Base-by-base conservation (phyloP, 1,140 invertebrate genomes). In the Panagrolaimus sp. region DNA sequence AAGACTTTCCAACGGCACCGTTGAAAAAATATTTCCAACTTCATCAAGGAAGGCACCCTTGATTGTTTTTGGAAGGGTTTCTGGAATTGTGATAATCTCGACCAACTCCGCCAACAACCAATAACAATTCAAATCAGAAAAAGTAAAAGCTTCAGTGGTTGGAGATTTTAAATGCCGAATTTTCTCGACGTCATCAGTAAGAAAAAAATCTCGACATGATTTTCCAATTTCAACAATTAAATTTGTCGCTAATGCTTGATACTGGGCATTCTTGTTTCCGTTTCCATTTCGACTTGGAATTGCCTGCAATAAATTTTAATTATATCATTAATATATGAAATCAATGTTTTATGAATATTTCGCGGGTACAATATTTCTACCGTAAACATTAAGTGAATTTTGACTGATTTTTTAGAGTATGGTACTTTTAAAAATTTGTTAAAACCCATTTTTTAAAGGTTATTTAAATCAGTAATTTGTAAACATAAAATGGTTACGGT, bases 101-200 rank as follows among this genome's bases (percentile, higher is more conserved):
- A 76, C 68, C 43, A 78, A 63, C 28, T 79, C 77, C 10, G 78
- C 71, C 12, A 78, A 47, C 46, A 81, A 78, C 76, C 76, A 78
- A 65, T 75, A 72, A 38, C 78, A 80, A 43, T 81, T 81, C 5
- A 78, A 65, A 6, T 70, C 71, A 7, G 58, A 44, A 24, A 82
- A 63, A 32, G 69, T 63, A 28, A 72, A 32, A 2, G 43, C 58
- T n/a, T 72, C 48, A n/a, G 65, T 43, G 0, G 63, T 15, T 9
- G 71, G 68, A 21, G 68, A 15, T 38, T 70, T 21, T 10, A 70
- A 12, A 0, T 70, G 28, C 7, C 62, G 66, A n/a, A 52, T n/a
- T n/a, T 32, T 71, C 12, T 32, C 32, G 21, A 28, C 72, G 3
- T 7, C 44, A 28, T 43, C 52, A n/a, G 77, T 76, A 15, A 69